These are phyloP conservation scores for Chaetops frenatus DNA, from an alignment of 2,113 vertebrate genomes.

Conservation along the genomic window DNA sequence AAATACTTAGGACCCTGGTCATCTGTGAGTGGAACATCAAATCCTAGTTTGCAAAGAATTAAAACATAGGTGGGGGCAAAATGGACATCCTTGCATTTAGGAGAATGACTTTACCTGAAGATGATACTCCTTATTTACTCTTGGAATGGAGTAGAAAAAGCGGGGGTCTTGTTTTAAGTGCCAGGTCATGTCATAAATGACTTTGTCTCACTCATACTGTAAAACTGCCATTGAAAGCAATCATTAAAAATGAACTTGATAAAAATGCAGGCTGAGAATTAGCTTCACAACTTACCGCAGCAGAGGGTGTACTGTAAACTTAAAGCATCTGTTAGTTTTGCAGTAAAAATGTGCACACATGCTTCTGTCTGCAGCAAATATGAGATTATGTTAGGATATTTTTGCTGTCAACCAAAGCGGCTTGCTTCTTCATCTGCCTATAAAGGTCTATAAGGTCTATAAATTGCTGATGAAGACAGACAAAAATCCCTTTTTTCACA, in stretches of 20 bases:
- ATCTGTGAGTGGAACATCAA: background rate
- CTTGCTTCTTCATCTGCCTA: background rate
- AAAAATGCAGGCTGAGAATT: background rate
- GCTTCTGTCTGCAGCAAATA: background rate
- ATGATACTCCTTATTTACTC: background rate
- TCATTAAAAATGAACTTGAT: background rate
- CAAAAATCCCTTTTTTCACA: background rate
- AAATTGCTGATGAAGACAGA: background rate
- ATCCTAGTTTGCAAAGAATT: background rate
- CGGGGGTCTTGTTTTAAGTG: background rate
- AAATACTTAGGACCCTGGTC: background rate
- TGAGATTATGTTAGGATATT: background rate
- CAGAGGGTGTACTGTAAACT: background rate
- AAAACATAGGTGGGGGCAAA: rapidly evolving
- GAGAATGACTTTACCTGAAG: background rate
- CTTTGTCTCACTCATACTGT: background rate
- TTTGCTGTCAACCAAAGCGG: background rate
- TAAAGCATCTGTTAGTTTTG: background rate
- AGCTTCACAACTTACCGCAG: background rate
- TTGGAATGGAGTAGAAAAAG: background rate
- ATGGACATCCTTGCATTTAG: background rate
- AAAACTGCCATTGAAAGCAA: background rate
- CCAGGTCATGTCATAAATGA: background rate
- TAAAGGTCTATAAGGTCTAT: background rate
- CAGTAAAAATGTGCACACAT: background rate